Percentiles rank a stretch among this genome's conserved stretches.
phyloP scores from a whole-genome alignment of 1,140 invertebrate genomes.

The Neomicropteryx cornuta region DNA sequence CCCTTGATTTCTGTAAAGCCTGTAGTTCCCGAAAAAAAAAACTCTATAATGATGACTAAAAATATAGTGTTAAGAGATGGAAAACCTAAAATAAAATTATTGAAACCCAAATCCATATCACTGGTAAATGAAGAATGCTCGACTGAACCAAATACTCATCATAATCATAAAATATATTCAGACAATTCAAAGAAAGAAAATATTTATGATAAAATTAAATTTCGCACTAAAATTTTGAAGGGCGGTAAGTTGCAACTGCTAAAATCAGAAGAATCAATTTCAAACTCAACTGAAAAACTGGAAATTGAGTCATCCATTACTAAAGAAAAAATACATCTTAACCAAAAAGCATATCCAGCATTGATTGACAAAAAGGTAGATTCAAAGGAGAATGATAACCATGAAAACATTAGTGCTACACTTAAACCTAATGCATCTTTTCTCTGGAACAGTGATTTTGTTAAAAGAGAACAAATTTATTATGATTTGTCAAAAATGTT shows the following conservation, averaged over 20 bases:
- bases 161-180: too few species aligned
- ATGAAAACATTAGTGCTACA: constrained; percentile 23
- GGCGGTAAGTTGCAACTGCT: constrained; percentile 6
- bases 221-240: constrained; percentile 22
- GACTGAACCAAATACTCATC: background rate
- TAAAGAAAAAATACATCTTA: too few species aligned
- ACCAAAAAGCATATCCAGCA: too few species aligned
- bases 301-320: too few species aligned
- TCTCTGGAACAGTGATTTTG: constrained; percentile 29
- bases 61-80: constrained; percentile 36
- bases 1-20: too few species aligned
- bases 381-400: constrained; percentile 16
- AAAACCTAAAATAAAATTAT: constrained; percentile 33
- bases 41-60: constrained; percentile 32
- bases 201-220: constrained; percentile 32
- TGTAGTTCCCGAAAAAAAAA: constrained; percentile 40
- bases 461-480: too few species aligned
- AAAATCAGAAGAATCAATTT: too few species aligned
- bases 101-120: too few species aligned
- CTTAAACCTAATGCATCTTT: constrained; percentile 39
- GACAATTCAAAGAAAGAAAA: constrained; percentile 32
- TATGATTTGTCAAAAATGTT: too few species aligned
- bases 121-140: too few species aligned
- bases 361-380: too few species aligned
- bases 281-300: too few species aligned